Evolutionary conservation across 2,113 vertebrate species (phyloP).

Genomic region (Manacus vitellinus): DNA sequence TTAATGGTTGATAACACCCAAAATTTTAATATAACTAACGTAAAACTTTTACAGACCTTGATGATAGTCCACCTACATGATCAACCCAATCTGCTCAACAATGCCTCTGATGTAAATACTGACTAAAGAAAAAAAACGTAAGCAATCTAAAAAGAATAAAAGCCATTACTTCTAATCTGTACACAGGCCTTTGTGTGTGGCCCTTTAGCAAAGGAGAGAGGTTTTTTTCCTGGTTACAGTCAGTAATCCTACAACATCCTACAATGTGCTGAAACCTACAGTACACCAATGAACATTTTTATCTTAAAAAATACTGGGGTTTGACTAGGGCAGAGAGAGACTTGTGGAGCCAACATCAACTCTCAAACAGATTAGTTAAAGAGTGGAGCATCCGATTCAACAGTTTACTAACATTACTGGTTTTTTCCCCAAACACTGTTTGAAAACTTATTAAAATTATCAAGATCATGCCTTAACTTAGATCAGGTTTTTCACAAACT

Average conservation of each 20-base stretch:
- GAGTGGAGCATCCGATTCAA: background rate
- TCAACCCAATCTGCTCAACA: background rate
- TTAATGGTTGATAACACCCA: background rate
- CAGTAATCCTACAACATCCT: background rate
- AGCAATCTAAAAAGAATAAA: background rate
- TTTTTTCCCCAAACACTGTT: background rate
- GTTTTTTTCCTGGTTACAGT: background rate
- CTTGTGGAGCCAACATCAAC: background rate
- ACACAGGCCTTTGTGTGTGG: fast-evolving
- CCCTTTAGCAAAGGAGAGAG: background rate
- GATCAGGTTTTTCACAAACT: background rate
- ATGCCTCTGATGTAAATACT: background rate
- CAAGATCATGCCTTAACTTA: background rate
- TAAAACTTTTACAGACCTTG: background rate
- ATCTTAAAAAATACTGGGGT: background rate
- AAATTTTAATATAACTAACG: background rate
- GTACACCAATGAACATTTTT: background rate
- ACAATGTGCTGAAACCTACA: background rate
- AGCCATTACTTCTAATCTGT: background rate
- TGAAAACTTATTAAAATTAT: background rate
- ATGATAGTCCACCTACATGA: background rate
- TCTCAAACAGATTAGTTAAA: background rate
- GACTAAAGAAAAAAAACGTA: fast-evolving
- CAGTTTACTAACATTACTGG: background rate
- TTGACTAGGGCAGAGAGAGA: background rate